Conservation (phyloP, 2,113 vertebrate species). For the Macrotis lagotis region DNA sequence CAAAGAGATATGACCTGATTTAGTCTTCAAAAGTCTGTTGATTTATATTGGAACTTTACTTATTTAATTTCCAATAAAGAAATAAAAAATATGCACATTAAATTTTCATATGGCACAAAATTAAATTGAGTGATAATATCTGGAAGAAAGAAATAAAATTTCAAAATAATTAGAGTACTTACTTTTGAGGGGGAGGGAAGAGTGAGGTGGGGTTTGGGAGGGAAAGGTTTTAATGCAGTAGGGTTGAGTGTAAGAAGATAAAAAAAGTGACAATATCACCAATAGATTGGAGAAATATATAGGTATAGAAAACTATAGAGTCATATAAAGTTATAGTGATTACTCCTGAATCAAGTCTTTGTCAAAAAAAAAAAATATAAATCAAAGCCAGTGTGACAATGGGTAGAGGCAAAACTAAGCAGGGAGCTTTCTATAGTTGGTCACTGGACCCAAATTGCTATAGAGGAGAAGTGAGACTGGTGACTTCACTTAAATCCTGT, state of each 20-base stretch:
- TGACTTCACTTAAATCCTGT: too few species aligned
- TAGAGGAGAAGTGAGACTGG: too few species aligned
- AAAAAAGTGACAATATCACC: rapidly evolving
- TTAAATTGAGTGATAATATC: background rate
- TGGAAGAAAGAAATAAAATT: slow-evolving; percentile 7
- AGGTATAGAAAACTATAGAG: background rate
- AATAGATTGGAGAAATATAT: background rate
- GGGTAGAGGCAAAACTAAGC: background rate
- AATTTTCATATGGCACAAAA: background rate
- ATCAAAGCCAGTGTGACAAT: background rate
- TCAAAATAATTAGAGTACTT: background rate
- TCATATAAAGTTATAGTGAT: background rate
- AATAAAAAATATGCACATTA: rapidly evolving
- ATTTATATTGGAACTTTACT: background rate
- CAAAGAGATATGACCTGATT: background rate
- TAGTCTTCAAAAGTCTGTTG: background rate
- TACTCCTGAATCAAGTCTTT: background rate
- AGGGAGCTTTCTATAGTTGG: background rate
- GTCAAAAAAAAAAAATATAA: background rate
- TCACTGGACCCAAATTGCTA: too few species aligned
- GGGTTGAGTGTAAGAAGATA: background rate
- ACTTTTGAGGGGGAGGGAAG: background rate
- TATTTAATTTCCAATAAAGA: background rate
- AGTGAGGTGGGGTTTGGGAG: background rate
- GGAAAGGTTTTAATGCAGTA: background rate